Evolutionary conservation across 2,888 invertebrate species (phyloP).

Genomic region (Unio delphinus): DNA sequence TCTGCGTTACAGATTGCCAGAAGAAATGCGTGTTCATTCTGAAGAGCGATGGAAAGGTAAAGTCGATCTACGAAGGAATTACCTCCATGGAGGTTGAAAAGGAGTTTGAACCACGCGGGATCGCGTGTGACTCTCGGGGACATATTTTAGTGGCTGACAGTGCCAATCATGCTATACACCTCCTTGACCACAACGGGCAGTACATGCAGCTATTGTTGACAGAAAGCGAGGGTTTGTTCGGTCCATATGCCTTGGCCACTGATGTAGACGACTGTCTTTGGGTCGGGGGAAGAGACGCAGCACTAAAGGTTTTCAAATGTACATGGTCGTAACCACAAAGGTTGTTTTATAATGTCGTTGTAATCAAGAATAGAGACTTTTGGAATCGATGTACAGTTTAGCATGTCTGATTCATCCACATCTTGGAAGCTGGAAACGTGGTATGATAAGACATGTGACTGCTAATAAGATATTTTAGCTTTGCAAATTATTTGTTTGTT

Average conservation of each 20-base stretch:
- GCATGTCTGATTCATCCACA: too few relatives aligned
- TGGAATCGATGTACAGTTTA: too few relatives aligned
- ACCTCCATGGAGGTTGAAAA: conserved; percentile 20
- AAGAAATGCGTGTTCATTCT: conserved; percentile 41
- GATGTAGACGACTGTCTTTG: conserved; percentile 40
- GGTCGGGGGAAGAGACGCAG: conserved; percentile 41
- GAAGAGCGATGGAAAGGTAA: conserved; percentile 28
- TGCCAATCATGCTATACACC: conserved; percentile 36
- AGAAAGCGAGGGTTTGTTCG: conserved; percentile 34
- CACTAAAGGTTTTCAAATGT: conserved; percentile 37
- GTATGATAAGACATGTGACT: too few relatives aligned
- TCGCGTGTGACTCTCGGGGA: conserved; percentile 35
- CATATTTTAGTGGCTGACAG: conserved; percentile 40
- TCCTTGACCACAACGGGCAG: conserved; percentile 39
- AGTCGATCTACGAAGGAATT: conserved; percentile 29
- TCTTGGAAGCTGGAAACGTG: too few relatives aligned
- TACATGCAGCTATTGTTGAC: conserved; percentile 30
- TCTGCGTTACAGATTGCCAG: conserved; percentile 48
- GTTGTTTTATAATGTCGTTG: too few relatives aligned
- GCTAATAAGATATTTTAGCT: too few relatives aligned
- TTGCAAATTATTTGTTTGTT: too few relatives aligned
- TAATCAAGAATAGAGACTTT: too few relatives aligned
- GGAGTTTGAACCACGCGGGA: conserved; percentile 38
- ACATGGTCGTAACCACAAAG: conserved; percentile 58
- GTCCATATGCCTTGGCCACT: conserved; percentile 38